These are phyloP conservation scores for Sinosuthora webbiana DNA, from an alignment of 2,113 vertebrate species.

Conservation along the genomic window DNA sequence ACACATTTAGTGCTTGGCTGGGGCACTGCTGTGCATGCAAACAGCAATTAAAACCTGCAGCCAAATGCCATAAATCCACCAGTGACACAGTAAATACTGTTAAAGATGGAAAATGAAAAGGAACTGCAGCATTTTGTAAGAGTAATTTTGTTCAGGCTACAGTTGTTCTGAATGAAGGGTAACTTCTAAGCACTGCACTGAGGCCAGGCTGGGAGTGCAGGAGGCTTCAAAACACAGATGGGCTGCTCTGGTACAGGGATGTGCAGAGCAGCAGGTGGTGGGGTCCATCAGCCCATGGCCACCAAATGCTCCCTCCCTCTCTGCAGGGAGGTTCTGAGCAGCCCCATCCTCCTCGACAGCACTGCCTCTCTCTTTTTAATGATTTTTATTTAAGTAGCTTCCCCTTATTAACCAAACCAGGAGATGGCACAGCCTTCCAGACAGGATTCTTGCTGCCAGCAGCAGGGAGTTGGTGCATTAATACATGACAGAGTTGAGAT, in stretches of 20 bases:
- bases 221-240: background rate
- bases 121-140: constrained; percentile 19
- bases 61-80: constrained; percentile 20
- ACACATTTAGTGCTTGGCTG: background rate
- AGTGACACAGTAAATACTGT: background rate
- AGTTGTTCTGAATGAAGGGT: background rate
- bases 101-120: background rate
- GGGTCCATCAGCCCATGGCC: background rate
- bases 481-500: accelerated
- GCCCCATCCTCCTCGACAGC: background rate
- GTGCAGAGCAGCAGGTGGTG: accelerated
- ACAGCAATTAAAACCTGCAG: constrained; percentile 46
- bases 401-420: background rate
- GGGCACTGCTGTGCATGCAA: background rate
- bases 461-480: background rate
- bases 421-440: background rate
- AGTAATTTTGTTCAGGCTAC: background rate
- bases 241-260: background rate
- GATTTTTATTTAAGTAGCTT: background rate
- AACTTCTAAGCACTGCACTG: background rate
- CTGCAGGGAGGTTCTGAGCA: accelerated
- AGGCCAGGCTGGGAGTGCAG: background rate
- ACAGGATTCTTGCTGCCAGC: background rate
- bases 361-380: background rate
- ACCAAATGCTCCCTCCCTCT: accelerated